phyloP scores from a whole-genome alignment of 2,797 vertebrate genomes.

The Acomys russatus region DNA sequence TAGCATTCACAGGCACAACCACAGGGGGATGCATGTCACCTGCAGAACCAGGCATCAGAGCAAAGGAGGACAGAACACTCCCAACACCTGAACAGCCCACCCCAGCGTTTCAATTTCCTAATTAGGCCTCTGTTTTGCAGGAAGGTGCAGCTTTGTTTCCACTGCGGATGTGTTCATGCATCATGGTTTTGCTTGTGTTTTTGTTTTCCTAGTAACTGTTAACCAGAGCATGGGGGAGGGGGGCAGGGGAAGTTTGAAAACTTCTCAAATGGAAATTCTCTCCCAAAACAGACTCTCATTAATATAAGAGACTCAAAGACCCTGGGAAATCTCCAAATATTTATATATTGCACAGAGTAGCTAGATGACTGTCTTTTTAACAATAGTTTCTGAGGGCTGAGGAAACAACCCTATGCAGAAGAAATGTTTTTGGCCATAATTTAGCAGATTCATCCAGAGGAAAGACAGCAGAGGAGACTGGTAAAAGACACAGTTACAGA shows the following conservation, averaged over 20 bases:
- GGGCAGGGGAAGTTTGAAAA: no score
- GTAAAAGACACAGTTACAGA: not conserved
- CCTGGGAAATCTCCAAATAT: not conserved
- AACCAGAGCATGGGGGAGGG: not conserved
- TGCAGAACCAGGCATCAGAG: slow-evolving; percentile 78
- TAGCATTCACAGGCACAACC: slow-evolving; percentile 76
- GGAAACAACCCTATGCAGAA: not conserved
- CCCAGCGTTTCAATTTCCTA: slow-evolving; percentile 62
- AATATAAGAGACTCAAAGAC: not conserved
- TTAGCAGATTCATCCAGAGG: not conserved
- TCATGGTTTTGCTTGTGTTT: not conserved
- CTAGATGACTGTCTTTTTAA: not conserved
- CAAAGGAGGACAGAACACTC: slow-evolving; percentile 67
- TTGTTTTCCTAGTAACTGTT: not conserved
- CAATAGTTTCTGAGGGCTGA: not conserved
- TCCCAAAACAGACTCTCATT: slow-evolving; percentile 23
- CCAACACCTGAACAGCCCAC: slow-evolving; percentile 37
- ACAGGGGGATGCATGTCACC: slow-evolving; percentile 53
- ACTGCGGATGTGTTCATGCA: not conserved
- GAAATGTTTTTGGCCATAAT: not conserved
- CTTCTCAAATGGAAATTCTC: not conserved
- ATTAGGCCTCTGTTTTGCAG: not conserved
- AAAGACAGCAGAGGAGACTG: not conserved
- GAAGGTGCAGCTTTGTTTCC: not conserved
- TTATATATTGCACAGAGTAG: not conserved